Base-by-base conservation (phyloP, 1,140 invertebrate species). In the Solenopsis invicta region DNA sequence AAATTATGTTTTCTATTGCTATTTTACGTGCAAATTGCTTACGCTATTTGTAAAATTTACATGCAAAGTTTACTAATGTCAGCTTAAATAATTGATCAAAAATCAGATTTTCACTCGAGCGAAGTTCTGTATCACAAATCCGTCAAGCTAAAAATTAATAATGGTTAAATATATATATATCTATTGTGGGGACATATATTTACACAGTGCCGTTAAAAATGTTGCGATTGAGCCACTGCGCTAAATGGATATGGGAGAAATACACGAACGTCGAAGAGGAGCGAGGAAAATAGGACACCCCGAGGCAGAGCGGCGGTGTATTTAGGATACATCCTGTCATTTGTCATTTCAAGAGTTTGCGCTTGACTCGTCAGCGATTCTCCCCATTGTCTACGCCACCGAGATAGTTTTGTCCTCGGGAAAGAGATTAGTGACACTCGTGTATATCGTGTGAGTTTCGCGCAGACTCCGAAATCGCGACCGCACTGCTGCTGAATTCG, bases 301-400 rank as follows among this genome's bases (percentile, higher is more conserved):
- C 54, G 62, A n/a, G n/a, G 66, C 41, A 50, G 72, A 48, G 72
- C 29, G 69, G 72, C 29, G 69, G 89, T 75, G 87, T 82, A 88
- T 90, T 86, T 85, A 41, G 69, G 89, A 75, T 89, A 92, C 91
- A 91, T 91, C 91, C 85, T 93, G 93, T 94, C 93, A 94, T 94
- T 94, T 94, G 94, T 94, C 93, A 94, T 94, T 90, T 94, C 91
- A 88, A 69, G 66, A 87, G 89, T 94, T 94, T 93, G 92, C 92
- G 90, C 93, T 94, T 93, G 92, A 94, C 92, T 91, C 88, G 91
- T 90, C 92, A 90, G 92, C 88, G 91, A 90, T 86, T 86, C 90
- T 89, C 92, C 91, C 91, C 91, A 92, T 93, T 93, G 92, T 93
- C 87, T 90, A 56, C 88, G n/a, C 34, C 74, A 59, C 87, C 4